Base-by-base conservation (phyloP, 2,888 invertebrate genomes). In the Leucophenga maculata region DNA sequence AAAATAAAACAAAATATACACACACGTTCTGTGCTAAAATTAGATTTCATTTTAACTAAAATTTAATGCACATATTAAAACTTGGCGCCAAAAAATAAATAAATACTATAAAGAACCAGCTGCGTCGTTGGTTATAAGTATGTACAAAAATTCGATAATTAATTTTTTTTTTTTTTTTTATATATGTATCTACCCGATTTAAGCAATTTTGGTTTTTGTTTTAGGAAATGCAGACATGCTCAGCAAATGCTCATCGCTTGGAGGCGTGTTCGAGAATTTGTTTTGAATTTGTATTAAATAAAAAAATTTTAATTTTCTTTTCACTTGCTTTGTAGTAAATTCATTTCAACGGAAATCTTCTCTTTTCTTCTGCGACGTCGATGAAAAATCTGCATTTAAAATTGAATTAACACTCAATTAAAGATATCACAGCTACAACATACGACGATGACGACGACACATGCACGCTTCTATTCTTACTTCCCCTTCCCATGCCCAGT, bases 241-340 rank as follows among this genome's bases (percentile, higher is more conserved):
- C 39, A 26, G 2, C 26, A 39, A 39, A 39, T 39, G 39, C 39
- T 39, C 39, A 6, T 39, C 11, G 8, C 39, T 39, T 9, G 39
- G 39, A 11, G 39, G 39, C 39, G 39, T 39, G 39, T 39, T 39
- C 11, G 39, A 39, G 8, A 6, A 39, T 39, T 39, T 39, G 1
- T 1, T 39, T 39, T 39, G 26, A 26, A 26, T 26, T 26, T 2
- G 4, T 2, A 26, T 26, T 18, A 54, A 54, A 54, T 54, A 55
- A 22, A 55, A 26, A 26, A 2, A 22, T 18, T 55, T 55, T 22
- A 4, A 13, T 55, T 55, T 2, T 26, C 2, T 26, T 22, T n/a
- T 59, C 78, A 80, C 80, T 80, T 80, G 80, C 80, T 80, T 83
- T 80, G 80, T 73, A 80, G 71, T 67, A 80, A 78, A 80, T 80